Evolutionary conservation across 2,797 vertebrate species (phyloP).

Genomic region (Pipistrellus pipistrellus): DNA sequence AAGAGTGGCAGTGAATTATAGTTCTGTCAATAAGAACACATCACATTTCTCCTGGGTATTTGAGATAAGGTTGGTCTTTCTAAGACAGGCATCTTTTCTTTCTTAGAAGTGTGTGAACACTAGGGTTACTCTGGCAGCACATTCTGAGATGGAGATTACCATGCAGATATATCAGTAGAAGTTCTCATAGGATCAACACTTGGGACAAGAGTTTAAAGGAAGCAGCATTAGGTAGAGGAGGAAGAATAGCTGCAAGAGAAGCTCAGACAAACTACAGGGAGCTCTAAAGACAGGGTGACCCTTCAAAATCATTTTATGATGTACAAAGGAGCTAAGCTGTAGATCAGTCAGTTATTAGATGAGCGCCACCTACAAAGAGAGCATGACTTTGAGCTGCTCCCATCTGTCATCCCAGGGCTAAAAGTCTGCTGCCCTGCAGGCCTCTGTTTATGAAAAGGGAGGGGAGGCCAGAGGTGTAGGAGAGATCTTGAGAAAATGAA

Average conservation of each 20-base stretch:
- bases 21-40: neutral
- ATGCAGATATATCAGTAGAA: neutral
- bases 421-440: fast-evolving
- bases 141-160: neutral
- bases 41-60: neutral
- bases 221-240: neutral
- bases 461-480: neutral
- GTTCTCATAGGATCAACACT: neutral
- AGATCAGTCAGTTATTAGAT: fast-evolving
- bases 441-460: neutral
- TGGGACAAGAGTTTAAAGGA: neutral
- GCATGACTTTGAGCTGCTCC: neutral
- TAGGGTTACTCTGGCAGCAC: neutral
- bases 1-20: neutral
- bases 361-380: fast-evolving
- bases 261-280: fast-evolving
- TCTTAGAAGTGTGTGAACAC: neutral
- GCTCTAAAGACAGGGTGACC: fast-evolving
- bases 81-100: neutral
- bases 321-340: neutral
- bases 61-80: neutral
- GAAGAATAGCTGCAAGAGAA: neutral
- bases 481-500: neutral
- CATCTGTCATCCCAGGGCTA: neutral
- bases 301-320: too few relatives aligned